Evolutionary conservation across 2,797 vertebrate genomes (phyloP).

Genomic region (Carapus acus): DNA sequence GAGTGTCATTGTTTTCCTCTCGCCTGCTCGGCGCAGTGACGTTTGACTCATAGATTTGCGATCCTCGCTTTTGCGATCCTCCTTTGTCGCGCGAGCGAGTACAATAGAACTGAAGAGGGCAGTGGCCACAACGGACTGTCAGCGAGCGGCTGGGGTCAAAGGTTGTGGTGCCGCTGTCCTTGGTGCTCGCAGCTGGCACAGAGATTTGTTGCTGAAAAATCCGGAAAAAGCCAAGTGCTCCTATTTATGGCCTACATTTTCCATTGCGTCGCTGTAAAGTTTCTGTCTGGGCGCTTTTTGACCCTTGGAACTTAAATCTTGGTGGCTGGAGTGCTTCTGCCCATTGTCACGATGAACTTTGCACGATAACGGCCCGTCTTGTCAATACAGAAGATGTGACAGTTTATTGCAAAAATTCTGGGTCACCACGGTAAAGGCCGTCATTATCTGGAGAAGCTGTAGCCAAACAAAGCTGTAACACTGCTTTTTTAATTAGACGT

Average conservation of each 20-base stretch:
- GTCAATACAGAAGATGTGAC: conserved; percentile 6
- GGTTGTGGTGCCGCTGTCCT: not conserved
- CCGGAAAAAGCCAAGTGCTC: not conserved
- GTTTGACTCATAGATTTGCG: no score
- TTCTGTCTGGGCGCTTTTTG: not conserved
- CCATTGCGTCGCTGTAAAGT: not conserved
- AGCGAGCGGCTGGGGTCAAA: not conserved
- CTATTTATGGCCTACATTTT: not conserved
- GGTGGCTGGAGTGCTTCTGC: not conserved
- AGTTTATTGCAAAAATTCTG: conserved; percentile 15
- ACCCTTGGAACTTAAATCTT: not conserved
- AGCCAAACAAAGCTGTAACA: conserved; percentile 26
- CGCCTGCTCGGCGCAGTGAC: not conserved
- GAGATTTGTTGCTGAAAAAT: not conserved
- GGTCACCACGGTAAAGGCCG: not conserved
- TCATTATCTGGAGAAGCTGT: conserved; percentile 1
- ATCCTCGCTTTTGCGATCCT: not conserved
- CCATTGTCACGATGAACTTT: no score
- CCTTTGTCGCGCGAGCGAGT: no score
- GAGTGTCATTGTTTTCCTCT: no score
- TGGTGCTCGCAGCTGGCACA: not conserved
- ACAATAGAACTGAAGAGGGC: no score
- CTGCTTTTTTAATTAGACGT: conserved; percentile 45
- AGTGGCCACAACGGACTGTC: no score
- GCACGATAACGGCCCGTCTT: no score